A percentile compares a stretch with the other conserved stretches of the same genome.
phyloP scores from a whole-genome alignment of 1,140 invertebrate species.

The Eupristina koningsbergeri region DNA sequence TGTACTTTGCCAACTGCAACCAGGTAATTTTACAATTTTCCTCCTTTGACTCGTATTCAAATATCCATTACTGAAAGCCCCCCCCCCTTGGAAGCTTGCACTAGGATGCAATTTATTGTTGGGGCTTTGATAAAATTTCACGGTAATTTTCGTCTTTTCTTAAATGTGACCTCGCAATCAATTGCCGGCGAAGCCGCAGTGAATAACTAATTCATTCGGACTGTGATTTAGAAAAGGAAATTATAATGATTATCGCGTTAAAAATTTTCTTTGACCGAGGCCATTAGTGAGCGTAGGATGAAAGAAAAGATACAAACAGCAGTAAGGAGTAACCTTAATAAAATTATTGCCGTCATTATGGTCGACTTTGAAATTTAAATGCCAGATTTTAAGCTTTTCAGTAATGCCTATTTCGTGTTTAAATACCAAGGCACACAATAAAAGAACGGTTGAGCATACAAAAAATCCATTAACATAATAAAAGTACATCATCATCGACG shows the following conservation, averaged over 20 bases:
- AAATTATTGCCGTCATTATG: background rate
- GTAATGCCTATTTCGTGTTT: background rate
- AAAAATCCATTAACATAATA: conserved; percentile 31
- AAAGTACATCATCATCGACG: conserved; percentile 34
- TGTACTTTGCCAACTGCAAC: background rate
- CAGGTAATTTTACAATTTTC: background rate
- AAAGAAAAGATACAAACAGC: background rate
- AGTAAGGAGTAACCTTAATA: background rate
- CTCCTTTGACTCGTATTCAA: background rate
- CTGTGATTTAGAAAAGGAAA: background rate
- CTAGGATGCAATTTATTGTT: background rate
- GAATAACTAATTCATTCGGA: no score
- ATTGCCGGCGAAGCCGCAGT: no score
- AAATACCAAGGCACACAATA: background rate
- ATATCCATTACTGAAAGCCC: background rate
- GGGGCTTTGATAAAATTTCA: no score
- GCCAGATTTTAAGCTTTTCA: background rate
- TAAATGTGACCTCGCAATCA: no score
- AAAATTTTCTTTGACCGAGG: background rate
- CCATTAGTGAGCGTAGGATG: background rate
- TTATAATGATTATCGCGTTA: background rate
- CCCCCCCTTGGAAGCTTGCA: no score
- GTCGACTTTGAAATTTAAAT: background rate
- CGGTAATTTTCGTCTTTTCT: no score
- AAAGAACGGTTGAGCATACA: background rate